Evolutionary conservation across 1,140 invertebrate species (phyloP), one percentile per base, ranked within the genome.

Genomic region (Drosophila kikkawai): DNA sequence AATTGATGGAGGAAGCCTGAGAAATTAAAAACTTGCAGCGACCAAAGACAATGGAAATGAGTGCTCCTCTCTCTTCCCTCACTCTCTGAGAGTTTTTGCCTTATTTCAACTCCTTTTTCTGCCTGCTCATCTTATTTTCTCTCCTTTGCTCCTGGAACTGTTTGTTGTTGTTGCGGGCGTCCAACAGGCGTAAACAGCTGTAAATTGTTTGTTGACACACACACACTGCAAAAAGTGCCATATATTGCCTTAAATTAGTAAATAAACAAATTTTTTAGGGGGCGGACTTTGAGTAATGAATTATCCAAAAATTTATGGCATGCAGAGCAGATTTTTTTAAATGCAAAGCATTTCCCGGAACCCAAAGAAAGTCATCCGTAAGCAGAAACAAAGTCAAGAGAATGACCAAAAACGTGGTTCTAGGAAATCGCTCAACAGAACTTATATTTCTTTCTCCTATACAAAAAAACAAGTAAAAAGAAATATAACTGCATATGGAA

Each of bases 101-200:
- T 50, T 41, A 39, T 45, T 11, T 59, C 51, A 7, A 47, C 22
- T 47, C 47, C 17, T 42, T 32, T 36, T 37, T 17, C 51, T 68
- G 48, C 63, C 58, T 37, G n/a, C 44, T 39, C 57, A 37, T 37
- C 12, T 22, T 39, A 55, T 39, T n/a, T 53, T 17, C 63, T 61
- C 47, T 48, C 22, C 56, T 42, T 42, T 42, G 36, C 36, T 56
- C 36, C 36, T 26, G 19, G 0, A 39, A 39, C 39, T 32, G 13
- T 13, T 17, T 68, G 34, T 26, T 68, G 34, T 67, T 66, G 50
- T 61, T 48, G 51, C 19, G 47, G 42, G 76, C 75, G 76, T 80
- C 83, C 83, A 90, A 88, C 85, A 88, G 84, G 84, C 84, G 67
- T 79, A 88, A 88, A 88, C 84, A 88, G 84, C 84, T 88, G 84